These are phyloP conservation scores for Sardinella longiceps DNA, from an alignment of 2,797 vertebrate species.

Conservation along the genomic window DNA sequence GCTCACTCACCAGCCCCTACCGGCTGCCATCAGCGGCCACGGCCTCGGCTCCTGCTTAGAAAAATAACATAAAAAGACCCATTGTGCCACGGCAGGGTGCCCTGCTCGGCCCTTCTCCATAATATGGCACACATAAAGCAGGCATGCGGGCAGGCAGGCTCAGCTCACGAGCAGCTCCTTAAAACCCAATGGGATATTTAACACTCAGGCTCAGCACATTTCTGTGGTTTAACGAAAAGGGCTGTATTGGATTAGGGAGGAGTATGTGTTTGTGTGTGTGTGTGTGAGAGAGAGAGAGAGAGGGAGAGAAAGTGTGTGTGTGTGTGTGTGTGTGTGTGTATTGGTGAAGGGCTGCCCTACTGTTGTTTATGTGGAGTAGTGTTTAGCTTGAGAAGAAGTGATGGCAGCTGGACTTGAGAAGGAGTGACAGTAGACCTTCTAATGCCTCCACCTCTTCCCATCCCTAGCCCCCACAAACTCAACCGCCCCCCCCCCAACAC, in stretches of 20 bases:
- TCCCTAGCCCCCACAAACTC: too few species aligned
- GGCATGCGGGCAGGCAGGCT: background rate
- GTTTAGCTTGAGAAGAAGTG: background rate
- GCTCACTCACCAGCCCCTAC: conserved; percentile 18
- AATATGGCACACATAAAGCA: conserved; percentile 5
- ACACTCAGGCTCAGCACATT: background rate
- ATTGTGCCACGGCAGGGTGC: background rate
- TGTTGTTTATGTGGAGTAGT: background rate
- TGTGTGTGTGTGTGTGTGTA: background rate
- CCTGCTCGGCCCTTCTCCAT: background rate
- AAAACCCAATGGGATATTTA: conserved; percentile 21
- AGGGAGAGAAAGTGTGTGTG: background rate
- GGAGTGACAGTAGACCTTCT: too few species aligned
- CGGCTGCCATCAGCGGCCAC: conserved; percentile 30
- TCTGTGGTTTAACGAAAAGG: background rate
- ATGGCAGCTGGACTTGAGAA: background rate
- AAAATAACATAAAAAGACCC: conserved; percentile 13
- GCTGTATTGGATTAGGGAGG: background rate
- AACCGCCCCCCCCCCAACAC: background rate
- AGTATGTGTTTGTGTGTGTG: background rate
- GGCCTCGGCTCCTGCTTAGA: conserved; percentile 34
- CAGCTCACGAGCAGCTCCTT: conserved; percentile 13
- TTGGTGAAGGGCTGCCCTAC: background rate
- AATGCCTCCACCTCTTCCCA: too few species aligned
- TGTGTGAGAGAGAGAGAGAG: background rate